These are phyloP conservation scores for Zaprionus obscuricornis DNA, from an alignment of 2,888 invertebrate species.

Conservation along the genomic window DNA sequence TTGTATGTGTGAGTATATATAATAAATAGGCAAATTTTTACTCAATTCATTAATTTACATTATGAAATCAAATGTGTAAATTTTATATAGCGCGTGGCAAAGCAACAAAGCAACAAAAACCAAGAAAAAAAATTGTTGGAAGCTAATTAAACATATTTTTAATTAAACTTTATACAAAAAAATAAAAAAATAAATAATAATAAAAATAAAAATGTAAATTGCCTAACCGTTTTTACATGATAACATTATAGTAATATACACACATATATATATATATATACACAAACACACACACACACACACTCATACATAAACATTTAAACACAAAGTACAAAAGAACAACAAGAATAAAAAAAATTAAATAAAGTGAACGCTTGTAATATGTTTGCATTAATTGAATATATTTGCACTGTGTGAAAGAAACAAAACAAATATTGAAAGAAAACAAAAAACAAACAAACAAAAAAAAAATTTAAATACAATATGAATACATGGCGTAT, in stretches of 20 bases:
- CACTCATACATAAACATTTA: constrained; percentile 2
- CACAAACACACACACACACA: constrained; percentile 4
- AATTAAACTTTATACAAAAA: constrained; percentile 42
- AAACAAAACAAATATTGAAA: constrained; percentile 35
- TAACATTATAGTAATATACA: constrained; percentile 14
- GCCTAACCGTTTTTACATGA: constrained; percentile 21
- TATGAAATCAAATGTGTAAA: constrained; percentile 37
- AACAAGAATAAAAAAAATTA: constrained; percentile 1
- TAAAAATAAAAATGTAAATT: too few species aligned
- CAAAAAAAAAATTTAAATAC: constrained; percentile 12
- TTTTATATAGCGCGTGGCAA: constrained; percentile 51
- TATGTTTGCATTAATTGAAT: constrained; percentile 55
- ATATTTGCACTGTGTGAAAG: constrained; percentile 46
- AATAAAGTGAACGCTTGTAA: constrained; percentile 35
- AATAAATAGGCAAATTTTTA: constrained; percentile 2
- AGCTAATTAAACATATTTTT: constrained; percentile 46
- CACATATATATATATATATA: background rate
- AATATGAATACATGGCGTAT: constrained; percentile 59
- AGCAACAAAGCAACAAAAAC: constrained; percentile 58
- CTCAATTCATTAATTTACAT: constrained; percentile 30
- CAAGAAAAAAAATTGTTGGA: too few species aligned
- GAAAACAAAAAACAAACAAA: background rate
- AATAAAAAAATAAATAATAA: too few species aligned
- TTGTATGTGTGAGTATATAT: too few species aligned
- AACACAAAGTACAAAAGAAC: constrained; percentile 10